Evolutionary conservation across 2,888 invertebrate species (phyloP).

Genomic region (Galerucella pusilla): DNA sequence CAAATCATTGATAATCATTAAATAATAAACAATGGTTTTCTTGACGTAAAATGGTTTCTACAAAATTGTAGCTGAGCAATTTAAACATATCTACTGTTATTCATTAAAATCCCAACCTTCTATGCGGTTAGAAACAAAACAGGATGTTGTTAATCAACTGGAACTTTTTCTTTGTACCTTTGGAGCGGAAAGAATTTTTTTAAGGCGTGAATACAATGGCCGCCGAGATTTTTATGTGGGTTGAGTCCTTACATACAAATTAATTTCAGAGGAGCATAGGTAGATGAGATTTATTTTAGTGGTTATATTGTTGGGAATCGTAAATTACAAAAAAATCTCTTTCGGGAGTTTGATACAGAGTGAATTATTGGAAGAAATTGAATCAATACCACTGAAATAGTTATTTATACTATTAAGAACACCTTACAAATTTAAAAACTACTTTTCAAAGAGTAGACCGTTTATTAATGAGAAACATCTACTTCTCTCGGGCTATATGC

Average conservation of each 20-base stretch:
- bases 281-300: background rate
- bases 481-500: too few relatives aligned
- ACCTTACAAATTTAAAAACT: too few relatives aligned
- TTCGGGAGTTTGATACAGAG: too few relatives aligned
- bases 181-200: constrained; percentile 36
- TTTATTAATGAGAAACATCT: too few relatives aligned
- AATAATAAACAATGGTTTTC: too few relatives aligned
- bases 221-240: constrained; percentile 23
- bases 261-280: constrained; percentile 13
- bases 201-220: constrained; percentile 26
- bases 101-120: constrained; percentile 8
- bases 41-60: background rate
- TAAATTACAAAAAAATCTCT: background rate
- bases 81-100: background rate
- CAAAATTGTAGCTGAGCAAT: too few relatives aligned
- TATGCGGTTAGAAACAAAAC: constrained; percentile 22
- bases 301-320: background rate
- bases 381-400: too few relatives aligned
- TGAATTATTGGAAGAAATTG: too few relatives aligned
- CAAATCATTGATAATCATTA: too few relatives aligned
- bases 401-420: too few relatives aligned
- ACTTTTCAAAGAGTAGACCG: too few relatives aligned
- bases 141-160: constrained; percentile 36
- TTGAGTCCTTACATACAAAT: constrained; percentile 20
- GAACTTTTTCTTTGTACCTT: constrained; percentile 28